A percentile compares a stretch with the other conserved stretches of the same genome.
Evolutionary conservation across 1,140 invertebrate species (phyloP).

Genomic region (Pseudomyrmex concolor): DNA sequence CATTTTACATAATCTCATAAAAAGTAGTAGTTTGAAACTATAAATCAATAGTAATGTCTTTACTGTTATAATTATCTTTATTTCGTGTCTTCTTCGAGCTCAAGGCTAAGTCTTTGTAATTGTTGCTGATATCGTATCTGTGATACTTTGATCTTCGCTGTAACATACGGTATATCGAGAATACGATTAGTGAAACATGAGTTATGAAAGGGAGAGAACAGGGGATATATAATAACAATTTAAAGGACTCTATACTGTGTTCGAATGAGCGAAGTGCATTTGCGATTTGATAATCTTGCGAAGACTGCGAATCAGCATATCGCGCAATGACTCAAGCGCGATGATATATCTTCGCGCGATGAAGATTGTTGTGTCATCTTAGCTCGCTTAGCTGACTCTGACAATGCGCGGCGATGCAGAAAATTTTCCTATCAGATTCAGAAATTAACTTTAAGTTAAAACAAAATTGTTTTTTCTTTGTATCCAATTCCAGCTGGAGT

Average conservation of each 20-base stretch:
- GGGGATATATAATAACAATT: constrained; percentile 33
- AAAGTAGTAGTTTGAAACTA: constrained; percentile 12
- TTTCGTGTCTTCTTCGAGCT: background rate
- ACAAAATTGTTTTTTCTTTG: too few species aligned
- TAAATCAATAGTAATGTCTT: background rate
- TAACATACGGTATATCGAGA: constrained; percentile 26
- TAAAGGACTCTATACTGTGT: constrained; percentile 24
- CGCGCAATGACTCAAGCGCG: constrained; percentile 39
- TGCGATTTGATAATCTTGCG: constrained; percentile 33
- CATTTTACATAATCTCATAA: background rate
- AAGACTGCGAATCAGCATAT: constrained; percentile 50
- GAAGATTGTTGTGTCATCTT: constrained; percentile 53
- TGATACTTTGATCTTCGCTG: constrained; percentile 2
- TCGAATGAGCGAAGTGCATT: constrained; percentile 44
- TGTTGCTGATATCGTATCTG: constrained; percentile 11
- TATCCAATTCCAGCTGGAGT: background rate
- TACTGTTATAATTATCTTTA: background rate
- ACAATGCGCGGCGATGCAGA: background rate
- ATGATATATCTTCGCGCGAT: constrained; percentile 37
- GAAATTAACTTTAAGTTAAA: background rate
- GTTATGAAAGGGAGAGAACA: constrained; percentile 5
- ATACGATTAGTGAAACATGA: constrained; percentile 48
- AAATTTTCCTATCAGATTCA: constrained; percentile 28
- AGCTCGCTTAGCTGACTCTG: constrained; percentile 28
- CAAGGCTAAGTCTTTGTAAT: background rate